Conservation (phyloP, 2,113 vertebrate genomes). For the Meleagris gallopavo region DNA sequence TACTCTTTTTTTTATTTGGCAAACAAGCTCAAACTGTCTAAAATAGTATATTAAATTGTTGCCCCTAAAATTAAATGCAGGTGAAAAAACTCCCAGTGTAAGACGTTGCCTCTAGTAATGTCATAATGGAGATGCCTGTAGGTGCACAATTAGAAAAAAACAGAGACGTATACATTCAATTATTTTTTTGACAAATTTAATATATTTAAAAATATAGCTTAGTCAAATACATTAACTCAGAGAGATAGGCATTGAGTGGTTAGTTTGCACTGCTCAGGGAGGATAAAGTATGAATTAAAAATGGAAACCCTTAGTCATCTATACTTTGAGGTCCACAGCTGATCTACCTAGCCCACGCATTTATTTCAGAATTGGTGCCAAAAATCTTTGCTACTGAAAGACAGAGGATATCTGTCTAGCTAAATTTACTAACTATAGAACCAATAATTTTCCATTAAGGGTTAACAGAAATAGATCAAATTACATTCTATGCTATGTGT, state of each 20-base stretch:
- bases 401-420: neutral
- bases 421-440: neutral
- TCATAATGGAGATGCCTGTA: neutral
- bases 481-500: neutral
- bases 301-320: neutral
- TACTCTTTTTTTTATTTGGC: neutral
- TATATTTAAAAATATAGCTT: neutral
- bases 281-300: neutral
- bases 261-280: neutral
- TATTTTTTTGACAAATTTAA: neutral
- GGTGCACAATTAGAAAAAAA: neutral
- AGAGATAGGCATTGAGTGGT: neutral
- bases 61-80: neutral
- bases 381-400: neutral
- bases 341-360: neutral
- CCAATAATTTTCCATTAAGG: neutral
- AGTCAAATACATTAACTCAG: neutral
- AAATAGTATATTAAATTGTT: neutral
- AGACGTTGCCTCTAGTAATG: neutral
- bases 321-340: neutral
- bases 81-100: neutral
- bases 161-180: neutral
- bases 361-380: neutral
- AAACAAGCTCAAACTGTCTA: neutral
- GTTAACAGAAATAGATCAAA: neutral